Percentiles rank a stretch among this genome's conserved stretches.
Conservation (phyloP, 1,140 invertebrate species). For the Ganaspis sp. region DNA sequence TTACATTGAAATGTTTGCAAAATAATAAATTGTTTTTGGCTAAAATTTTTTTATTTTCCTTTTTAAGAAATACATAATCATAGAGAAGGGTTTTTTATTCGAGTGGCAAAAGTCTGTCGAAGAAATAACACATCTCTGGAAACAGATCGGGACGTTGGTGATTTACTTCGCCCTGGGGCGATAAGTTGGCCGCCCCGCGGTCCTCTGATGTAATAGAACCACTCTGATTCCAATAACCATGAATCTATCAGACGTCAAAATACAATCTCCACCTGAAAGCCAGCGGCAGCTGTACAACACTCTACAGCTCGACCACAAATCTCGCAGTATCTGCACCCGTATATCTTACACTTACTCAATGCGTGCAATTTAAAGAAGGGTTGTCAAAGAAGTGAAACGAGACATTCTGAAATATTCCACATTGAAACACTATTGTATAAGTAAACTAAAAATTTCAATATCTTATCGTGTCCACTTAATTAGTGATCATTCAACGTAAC, state of each 20-base stretch:
- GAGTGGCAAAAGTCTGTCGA: constrained; percentile 44
- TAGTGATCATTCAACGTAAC: too few relatives aligned
- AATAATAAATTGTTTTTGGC: too few relatives aligned
- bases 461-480: background rate
- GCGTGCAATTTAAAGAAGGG: constrained; percentile 43
- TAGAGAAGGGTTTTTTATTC: background rate
- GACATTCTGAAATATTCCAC: background rate
- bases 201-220: constrained; percentile 64
- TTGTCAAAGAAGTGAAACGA: constrained; percentile 54
- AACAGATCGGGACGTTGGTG: constrained; percentile 57
- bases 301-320: constrained; percentile 64
- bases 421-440: too few relatives aligned
- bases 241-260: constrained; percentile 77
- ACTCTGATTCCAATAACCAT: constrained; percentile 77
- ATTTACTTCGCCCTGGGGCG: constrained; percentile 70
- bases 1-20: too few relatives aligned
- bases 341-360: constrained; percentile 61
- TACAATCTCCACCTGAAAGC: constrained; percentile 73
- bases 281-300: constrained; percentile 47
- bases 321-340: constrained; percentile 64
- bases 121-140: constrained; percentile 53
- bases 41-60: too few relatives aligned
- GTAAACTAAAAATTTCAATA: too few relatives aligned
- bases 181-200: constrained; percentile 59
- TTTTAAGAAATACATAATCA: constrained; percentile 28